Conservation (phyloP, 2,113 vertebrate genomes). For the Rhizomys pruinosus region DNA sequence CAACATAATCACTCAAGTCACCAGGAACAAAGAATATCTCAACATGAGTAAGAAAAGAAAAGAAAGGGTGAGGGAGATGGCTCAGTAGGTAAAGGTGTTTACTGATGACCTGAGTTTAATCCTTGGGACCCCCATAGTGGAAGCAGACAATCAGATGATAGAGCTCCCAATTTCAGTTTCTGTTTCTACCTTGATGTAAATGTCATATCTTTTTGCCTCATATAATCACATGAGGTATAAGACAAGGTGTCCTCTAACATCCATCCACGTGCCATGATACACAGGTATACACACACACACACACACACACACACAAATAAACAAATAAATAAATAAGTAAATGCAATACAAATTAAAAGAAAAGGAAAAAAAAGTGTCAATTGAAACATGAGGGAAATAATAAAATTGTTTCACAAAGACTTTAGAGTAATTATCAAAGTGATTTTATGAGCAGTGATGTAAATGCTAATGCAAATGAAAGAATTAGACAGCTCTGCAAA, state of each 20-base stretch:
- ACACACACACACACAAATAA: no score
- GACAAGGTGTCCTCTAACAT: background rate
- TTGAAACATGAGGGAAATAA: background rate
- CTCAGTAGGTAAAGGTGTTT: background rate
- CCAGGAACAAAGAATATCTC: background rate
- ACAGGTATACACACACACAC: background rate
- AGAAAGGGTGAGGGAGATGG: background rate
- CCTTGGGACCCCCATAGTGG: background rate
- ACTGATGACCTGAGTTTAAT: background rate
- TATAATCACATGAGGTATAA: constrained; percentile 54
- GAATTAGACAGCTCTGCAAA: background rate
- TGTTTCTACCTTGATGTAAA: constrained; percentile 26
- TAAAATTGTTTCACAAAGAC: background rate
- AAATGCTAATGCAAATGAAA: background rate
- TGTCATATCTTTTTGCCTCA: constrained; percentile 24
- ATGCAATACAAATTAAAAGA: background rate
- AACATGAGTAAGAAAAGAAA: background rate
- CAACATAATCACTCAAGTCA: background rate
- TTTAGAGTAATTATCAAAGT: background rate
- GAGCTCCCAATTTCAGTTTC: background rate
- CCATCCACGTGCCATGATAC: background rate
- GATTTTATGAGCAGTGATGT: background rate
- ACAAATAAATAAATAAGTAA: background rate
- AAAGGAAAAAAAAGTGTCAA: background rate
- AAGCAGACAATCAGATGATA: background rate